Evolutionary conservation across 2,888 invertebrate genomes (phyloP), one percentile per base, ranked within the genome.

Genomic region (Myathropa florea): DNA sequence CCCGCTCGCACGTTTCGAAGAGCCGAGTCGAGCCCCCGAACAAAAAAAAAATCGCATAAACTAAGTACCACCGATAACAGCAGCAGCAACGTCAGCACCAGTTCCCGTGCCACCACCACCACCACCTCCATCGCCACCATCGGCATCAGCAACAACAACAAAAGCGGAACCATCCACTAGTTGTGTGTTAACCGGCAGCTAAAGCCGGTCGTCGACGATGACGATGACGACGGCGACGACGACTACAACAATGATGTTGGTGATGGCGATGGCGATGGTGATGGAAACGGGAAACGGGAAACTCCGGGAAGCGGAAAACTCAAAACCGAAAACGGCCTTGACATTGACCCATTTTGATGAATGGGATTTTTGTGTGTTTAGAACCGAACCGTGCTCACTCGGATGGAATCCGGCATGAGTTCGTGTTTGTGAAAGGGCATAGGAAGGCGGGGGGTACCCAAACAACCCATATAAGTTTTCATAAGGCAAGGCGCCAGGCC

Each of bases 281-380:
- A 57, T 33, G 61, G 39, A 55, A 67, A 53, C 72, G 67, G 63
- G 68, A 81, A 72, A 46, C 46, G 67, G 63, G 68, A 81, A 72
- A 46, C 46, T 46, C 73, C 70, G 65, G 78, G 72, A 77, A 77
- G 63, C 82, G 81, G 85, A 77, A 85, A 88, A 89, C 67, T 60
- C 73, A 79, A 81, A 79, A 72, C 86, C 82, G 82, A 83, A 85
- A 89, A 89, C 84, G 90, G 89, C 90, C 90, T 90, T 90, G 90
- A 90, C 90, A 90, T 89, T 90, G 90, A 90, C 90, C 90, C 89
- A 90, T 89, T 88, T 89, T 89, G 89, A 88, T 89, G 89, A 89
- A 88, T 88, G 84, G 83, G 89, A 88, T 88, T 89, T 86, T 82
- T 82, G 76, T 86, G 73, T 86, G 73, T 75, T 78, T 78, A 86